These are phyloP conservation scores for Psettodes erumei DNA, from an alignment of 2,113 vertebrate species.

Conservation along the genomic window DNA sequence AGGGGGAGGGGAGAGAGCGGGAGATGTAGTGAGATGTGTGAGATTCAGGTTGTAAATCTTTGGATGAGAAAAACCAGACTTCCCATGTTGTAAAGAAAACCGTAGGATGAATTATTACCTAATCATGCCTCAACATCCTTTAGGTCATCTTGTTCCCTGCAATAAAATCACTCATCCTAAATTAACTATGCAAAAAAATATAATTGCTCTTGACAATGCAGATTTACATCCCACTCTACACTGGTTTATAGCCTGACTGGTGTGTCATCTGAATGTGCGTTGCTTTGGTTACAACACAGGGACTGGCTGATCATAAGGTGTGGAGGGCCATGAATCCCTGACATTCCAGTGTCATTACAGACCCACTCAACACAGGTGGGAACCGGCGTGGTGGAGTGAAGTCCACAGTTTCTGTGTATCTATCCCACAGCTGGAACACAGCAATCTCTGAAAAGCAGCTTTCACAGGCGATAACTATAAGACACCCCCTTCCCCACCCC, in stretches of 20 bases:
- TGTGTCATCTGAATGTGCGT: slow-evolving; percentile 42
- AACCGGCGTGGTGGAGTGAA: slow-evolving; percentile 34
- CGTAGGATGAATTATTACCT: slow-evolving; percentile 24
- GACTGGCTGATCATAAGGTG: slow-evolving; percentile 22
- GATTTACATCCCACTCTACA: slow-evolving; percentile 17
- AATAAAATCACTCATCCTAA: slow-evolving; percentile 27
- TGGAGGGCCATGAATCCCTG: slow-evolving; percentile 52
- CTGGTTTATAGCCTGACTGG: slow-evolving; percentile 21
- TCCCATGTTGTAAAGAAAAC: slow-evolving; percentile 5
- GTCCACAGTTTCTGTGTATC: slow-evolving; percentile 62
- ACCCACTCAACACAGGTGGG: slow-evolving; percentile 75
- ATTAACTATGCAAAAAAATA: slow-evolving; percentile 11
- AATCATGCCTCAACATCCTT: neutral
- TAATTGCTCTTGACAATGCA: neutral
- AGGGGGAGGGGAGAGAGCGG: slow-evolving; percentile 53
- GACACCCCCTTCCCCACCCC: slow-evolving; percentile 46
- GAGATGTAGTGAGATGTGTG: slow-evolving; percentile 67
- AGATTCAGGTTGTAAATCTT: slow-evolving; percentile 75
- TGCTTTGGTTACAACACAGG: neutral
- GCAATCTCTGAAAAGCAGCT: slow-evolving; percentile 49
- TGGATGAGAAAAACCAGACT: slow-evolving; percentile 69
- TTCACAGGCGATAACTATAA: slow-evolving; percentile 48
- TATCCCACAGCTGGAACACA: slow-evolving; percentile 69
- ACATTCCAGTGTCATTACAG: slow-evolving; percentile 58
- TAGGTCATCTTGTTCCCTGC: neutral